phyloP scores from a whole-genome alignment of 2,113 vertebrate genomes.

The Burhinus oedicnemus region DNA sequence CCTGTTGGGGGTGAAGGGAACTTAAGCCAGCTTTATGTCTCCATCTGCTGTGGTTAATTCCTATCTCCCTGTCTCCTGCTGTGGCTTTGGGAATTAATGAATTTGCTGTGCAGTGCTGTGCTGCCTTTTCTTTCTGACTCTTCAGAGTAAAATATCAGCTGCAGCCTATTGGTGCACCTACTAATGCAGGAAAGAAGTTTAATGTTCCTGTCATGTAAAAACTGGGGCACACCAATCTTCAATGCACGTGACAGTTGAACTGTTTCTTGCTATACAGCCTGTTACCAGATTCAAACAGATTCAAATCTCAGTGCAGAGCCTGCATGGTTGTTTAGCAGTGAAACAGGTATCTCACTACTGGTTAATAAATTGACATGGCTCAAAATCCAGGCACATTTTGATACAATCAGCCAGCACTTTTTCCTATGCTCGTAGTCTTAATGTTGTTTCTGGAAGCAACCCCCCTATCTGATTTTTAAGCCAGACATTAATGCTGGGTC shows the following conservation, averaged over 20 bases:
- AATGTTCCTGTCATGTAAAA: not conserved
- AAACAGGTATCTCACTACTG: not conserved
- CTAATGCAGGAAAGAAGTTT: not conserved
- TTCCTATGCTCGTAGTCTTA: not conserved
- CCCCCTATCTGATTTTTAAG: not conserved
- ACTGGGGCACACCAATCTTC: not conserved
- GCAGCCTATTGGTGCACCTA: not conserved
- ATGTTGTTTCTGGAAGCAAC: not conserved
- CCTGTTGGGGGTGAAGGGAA: not conserved
- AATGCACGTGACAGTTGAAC: not conserved
- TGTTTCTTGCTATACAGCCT: not conserved
- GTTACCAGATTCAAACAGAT: not conserved
- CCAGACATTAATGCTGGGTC: not conserved
- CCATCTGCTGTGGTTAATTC: slow-evolving; percentile 51
- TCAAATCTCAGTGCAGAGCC: not conserved
- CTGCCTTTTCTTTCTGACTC: not conserved
- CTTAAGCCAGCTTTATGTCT: slow-evolving; percentile 37
- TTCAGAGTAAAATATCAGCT: not conserved
- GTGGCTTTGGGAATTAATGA: slow-evolving; percentile 15
- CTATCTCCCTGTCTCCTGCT: slow-evolving; percentile 7
- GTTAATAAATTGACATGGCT: not conserved
- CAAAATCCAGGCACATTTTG: not conserved
- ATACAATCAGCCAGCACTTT: not conserved
- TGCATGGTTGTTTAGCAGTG: not conserved
- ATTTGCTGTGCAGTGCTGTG: not conserved